phyloP scores from a whole-genome alignment of 2,888 invertebrate species.

The Ligdia adustata region DNA sequence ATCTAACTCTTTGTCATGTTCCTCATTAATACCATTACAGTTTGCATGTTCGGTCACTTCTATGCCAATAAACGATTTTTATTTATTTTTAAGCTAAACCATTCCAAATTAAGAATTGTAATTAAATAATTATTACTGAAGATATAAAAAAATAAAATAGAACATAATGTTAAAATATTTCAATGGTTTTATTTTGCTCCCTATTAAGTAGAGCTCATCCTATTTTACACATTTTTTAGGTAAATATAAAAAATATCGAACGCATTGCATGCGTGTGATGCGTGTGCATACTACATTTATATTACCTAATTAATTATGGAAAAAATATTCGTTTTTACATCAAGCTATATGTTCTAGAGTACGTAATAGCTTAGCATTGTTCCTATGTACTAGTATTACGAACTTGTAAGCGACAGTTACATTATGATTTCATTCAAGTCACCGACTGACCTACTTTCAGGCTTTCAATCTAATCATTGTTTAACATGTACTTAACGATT shows the following conservation, averaged over 20 bases:
- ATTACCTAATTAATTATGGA: too few relatives aligned
- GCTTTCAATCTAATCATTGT: conserved; percentile 6
- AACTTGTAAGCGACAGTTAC: neutral
- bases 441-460: conserved; percentile 4
- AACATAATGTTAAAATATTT: conserved; percentile 54
- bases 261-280: too few relatives aligned
- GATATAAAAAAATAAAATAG: conserved; percentile 76
- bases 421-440: neutral
- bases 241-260: too few relatives aligned
- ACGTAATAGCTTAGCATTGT: too few relatives aligned
- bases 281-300: too few relatives aligned
- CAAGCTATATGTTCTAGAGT: too few relatives aligned
- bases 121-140: conserved; percentile 74
- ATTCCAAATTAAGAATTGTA: conserved; percentile 82
- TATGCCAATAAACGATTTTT: conserved; percentile 64
- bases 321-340: too few relatives aligned
- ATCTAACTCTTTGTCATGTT: conserved; percentile 75
- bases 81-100: conserved; percentile 82
- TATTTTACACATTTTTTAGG: too few relatives aligned
- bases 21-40: conserved; percentile 51
- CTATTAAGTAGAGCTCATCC: too few relatives aligned
- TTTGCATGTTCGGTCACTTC: conserved; percentile 63
- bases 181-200: conserved; percentile 29
- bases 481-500: conserved; percentile 1
- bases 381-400: too few relatives aligned